Percentiles rank a stretch among this genome's conserved stretches.
These are phyloP conservation scores for Sula dactylatra DNA, from an alignment of 2,113 vertebrate genomes.

Conservation along the genomic window DNA sequence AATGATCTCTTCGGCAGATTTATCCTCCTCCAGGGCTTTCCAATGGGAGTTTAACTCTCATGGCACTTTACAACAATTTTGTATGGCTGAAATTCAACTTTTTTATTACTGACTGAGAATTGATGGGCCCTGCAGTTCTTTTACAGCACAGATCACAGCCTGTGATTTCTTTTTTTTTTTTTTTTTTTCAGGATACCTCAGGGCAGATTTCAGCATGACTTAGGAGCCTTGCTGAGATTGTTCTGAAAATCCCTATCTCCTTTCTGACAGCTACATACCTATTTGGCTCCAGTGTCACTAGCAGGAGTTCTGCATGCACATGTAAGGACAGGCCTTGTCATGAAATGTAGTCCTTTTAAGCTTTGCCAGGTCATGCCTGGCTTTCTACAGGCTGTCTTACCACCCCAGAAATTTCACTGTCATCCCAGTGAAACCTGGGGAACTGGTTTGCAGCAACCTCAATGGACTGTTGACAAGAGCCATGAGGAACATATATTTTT, in stretches of 20 bases:
- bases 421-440: neutral
- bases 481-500: neutral
- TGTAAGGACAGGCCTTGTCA: neutral
- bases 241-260: neutral
- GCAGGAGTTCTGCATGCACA: neutral
- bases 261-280: neutral
- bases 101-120: slow-evolving; percentile 56
- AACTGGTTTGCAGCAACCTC: neutral
- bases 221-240: neutral
- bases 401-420: neutral
- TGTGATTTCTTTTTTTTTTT: neutral
- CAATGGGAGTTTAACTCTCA: slow-evolving; percentile 42
- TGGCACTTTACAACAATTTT: slow-evolving; percentile 47
- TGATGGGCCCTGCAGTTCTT: slow-evolving; percentile 54
- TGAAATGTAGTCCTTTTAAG: neutral
- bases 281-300: neutral
- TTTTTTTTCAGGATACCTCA: neutral
- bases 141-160: neutral
- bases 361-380: neutral
- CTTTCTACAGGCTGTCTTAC: neutral
- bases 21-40: slow-evolving; percentile 45
- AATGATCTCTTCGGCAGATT: slow-evolving; percentile 59
- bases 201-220: slow-evolving; percentile 6
- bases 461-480: neutral
- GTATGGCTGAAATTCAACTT: slow-evolving; percentile 51